phyloP scores from a whole-genome alignment of 1,140 invertebrate species.

The Solenopsis fugax region DNA sequence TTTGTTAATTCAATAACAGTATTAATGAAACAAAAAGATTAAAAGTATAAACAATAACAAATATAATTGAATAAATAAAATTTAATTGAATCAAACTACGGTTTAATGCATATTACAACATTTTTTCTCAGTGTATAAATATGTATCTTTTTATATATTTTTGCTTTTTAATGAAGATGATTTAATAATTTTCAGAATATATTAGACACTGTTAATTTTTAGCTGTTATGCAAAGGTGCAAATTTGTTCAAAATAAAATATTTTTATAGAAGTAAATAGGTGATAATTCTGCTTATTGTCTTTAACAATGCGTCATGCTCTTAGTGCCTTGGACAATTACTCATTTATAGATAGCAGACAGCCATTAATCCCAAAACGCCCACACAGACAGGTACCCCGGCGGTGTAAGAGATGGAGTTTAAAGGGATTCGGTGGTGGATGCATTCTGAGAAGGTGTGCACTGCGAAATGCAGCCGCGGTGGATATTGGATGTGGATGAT shows the following conservation, averaged over 20 bases:
- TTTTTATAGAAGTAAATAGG: neutral
- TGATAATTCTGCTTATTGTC: neutral
- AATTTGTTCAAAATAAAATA: neutral
- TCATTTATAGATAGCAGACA: neutral
- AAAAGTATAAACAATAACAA: too few relatives aligned
- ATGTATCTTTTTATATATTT: neutral
- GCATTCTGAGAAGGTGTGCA: slow-evolving; percentile 78
- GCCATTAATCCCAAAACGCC: slow-evolving; percentile 9
- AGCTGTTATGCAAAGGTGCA: neutral
- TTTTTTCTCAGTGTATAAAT: neutral
- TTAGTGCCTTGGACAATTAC: neutral
- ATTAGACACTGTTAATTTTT: neutral
- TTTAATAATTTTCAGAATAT: slow-evolving; percentile 9
- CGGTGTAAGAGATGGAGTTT: slow-evolving; percentile 64
- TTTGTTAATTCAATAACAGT: too few relatives aligned
- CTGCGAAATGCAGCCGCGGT: slow-evolving; percentile 78
- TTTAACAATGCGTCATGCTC: neutral
- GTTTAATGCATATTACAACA: too few relatives aligned
- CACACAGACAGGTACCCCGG: neutral
- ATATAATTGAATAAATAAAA: too few relatives aligned
- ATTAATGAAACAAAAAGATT: too few relatives aligned
- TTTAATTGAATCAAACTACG: too few relatives aligned
- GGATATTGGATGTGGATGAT: slow-evolving; percentile 82
- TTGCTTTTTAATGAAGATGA: neutral
- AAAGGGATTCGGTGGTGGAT: slow-evolving; percentile 77